Base-by-base conservation (phyloP, 2,797 vertebrate genomes). In the Anas flavirostris region DNA sequence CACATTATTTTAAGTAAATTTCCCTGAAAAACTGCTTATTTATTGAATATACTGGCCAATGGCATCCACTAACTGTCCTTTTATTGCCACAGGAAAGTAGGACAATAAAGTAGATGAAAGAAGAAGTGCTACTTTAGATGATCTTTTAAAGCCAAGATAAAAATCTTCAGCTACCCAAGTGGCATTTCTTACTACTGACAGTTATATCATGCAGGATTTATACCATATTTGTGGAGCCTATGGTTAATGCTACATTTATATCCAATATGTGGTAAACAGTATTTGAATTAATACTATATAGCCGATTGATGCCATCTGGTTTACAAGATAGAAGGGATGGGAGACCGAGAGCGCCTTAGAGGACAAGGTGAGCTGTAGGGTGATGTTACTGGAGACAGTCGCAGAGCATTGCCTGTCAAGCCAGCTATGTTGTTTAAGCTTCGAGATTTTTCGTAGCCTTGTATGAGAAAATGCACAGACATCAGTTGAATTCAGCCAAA, bases 341-440 rank as follows among this genome's bases (percentile, higher is more conserved):
- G 99, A 97, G 99, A 99, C 93, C 98, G 98, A 93, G 98, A 98
- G 86, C 99, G 98, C 97, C 98, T 98, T 96, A 99, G 98, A 82
- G 98, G 99, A 98, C 98, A 99, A 97, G 99, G 98, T 87, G 98
- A 99, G 98, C 97, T 98, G 97, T 98, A 99, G 94, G 99, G 99
- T 95, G 99, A 99, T 97, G 98, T 98, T 96, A 98, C 98, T 92
- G 99, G 99, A 98, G 99, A 99, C 97, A 99, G 98, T 97, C 98
- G 98, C 98, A 99, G 98, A 97, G 98, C 94, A 98, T 98, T 99
- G 98, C 98, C 98, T 96, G 98, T 97, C 98, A 99, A 97, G 98
- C 98, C 98, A 91, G 98, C 98, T 98, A 99, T 99, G 99, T 99
- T 99, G 99, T 98, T 99, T 99, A 99, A 98, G 97, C 99, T 99